Conservation (phyloP, 1,140 invertebrate species). For the Eupeodes corollae region DNA sequence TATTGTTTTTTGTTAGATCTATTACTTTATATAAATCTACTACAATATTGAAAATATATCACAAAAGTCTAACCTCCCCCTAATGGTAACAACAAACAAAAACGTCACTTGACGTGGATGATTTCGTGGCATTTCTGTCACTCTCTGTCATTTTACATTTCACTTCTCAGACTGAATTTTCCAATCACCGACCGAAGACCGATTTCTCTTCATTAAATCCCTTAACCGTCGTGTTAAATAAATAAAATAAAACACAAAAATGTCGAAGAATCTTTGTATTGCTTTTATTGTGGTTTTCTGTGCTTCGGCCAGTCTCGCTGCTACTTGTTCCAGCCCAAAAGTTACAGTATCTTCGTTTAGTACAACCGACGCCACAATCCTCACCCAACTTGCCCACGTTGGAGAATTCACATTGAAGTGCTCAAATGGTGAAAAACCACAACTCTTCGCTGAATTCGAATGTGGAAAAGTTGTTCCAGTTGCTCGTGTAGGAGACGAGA, state of each 20-base stretch:
- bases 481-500: constrained; percentile 59
- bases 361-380: constrained; percentile 79
- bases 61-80: too few species aligned
- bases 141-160: background rate
- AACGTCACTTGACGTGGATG: constrained; percentile 4
- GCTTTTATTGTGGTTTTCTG: constrained; percentile 15
- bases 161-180: constrained; percentile 1
- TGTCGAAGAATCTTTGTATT: constrained; percentile 18
- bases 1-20: too few species aligned
- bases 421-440: constrained; percentile 47
- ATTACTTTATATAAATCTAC: too few species aligned
- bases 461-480: constrained; percentile 65
- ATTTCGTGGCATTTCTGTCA: constrained; percentile 4
- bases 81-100: background rate
- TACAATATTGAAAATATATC: too few species aligned
- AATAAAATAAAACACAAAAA: constrained; percentile 16
- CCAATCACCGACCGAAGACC: background rate
- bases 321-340: constrained; percentile 48
- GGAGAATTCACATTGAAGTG: constrained; percentile 63
- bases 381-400: constrained; percentile 70
- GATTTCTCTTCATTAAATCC: background rate
- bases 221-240: background rate
- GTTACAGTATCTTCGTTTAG: constrained; percentile 64
- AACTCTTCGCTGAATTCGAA: constrained; percentile 74
- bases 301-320: constrained; percentile 6